Base-by-base conservation (phyloP, 2,888 invertebrate genomes). In the Habroteleia sp. region DNA sequence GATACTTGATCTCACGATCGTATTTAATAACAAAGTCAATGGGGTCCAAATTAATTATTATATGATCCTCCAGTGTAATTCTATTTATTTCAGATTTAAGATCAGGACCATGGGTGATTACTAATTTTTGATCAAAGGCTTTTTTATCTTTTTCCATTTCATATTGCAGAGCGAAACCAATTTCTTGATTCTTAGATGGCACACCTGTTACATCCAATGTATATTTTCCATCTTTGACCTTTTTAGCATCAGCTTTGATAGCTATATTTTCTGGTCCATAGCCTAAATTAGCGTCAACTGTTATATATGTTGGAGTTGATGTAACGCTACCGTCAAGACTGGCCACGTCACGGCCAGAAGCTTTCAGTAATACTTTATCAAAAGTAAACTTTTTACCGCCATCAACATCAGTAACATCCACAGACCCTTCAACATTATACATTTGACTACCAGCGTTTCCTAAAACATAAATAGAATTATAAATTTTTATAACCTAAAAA, bases 81-180 rank as follows among this genome's bases (percentile, higher is more conserved):
- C 91, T 90, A 76, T 92, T 91, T 14, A 88, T 88, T 31, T 91
- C 88, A 25, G 91, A 91, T 6, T 90, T 89, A 5, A 92, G 89
- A 79, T 94, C 93, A 0, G 89, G 87, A 0, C 93, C 93, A 81
- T 94, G 93, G 13, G 91, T 87, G 5, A 94, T 79, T 29, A 91
- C 89, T 1, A 93, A 78, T 41, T 91, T 90, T 76, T 91, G 91
- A n/a, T 88, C 86, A 8, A 85, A 69, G 48, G 85, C 82, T 31
- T 86, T 84, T 6, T 79, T 69, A 0, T 83, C 86, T 39, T 85
- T 85, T 74, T 90, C 89, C 65, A 89, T 87, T 58, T 92, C 91
- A 79, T 91, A 93, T 27, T 91, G 90, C 1, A 93, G 17, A 56
- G 90, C 91, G 84, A 94, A 92, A 79, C 93, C 93, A 33, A 91